Conservation (phyloP, 2,888 invertebrate species). For the Ennomos erosarius region DNA sequence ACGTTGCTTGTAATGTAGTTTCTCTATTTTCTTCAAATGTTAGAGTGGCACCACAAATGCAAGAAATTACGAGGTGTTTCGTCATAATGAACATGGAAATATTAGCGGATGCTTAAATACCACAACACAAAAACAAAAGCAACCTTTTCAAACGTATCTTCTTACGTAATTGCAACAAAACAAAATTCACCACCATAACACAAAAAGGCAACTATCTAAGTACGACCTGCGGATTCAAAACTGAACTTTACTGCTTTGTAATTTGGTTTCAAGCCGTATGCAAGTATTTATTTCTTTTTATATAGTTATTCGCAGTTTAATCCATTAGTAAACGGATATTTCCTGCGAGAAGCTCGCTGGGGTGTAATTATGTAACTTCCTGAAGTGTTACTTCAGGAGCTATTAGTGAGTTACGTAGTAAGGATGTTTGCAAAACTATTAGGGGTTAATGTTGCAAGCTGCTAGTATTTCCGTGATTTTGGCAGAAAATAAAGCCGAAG, state of each 20-base stretch:
- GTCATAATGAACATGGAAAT: not conserved
- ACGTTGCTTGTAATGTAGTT: too few species aligned
- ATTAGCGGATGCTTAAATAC: conserved; percentile 10
- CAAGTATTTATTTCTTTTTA: conserved; percentile 11
- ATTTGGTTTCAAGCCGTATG: not conserved
- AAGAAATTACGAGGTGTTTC: too few species aligned
- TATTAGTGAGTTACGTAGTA: conserved; percentile 9
- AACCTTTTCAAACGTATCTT: conserved; percentile 16
- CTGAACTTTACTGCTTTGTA: not conserved
- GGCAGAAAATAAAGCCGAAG: too few species aligned
- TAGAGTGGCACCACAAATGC: too few species aligned
- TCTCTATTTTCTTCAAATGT: too few species aligned
- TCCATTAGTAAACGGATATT: conserved; percentile 34
- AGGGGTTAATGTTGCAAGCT: conserved; percentile 7
- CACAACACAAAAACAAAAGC: conserved; percentile 10
- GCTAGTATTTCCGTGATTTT: too few species aligned
- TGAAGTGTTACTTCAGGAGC: conserved; percentile 19
- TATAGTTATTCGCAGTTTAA: conserved; percentile 25
- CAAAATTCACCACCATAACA: conserved; percentile 4
- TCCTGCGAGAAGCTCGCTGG: conserved; percentile 18
- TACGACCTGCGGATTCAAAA: not conserved
- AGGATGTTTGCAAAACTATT: conserved; percentile 15
- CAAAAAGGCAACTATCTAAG: not conserved
- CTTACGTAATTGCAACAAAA: conserved; percentile 18
- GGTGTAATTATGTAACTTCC: conserved; percentile 34